phyloP scores from a whole-genome alignment of 2,113 vertebrate species.

The Corynorhinus townsendii region DNA sequence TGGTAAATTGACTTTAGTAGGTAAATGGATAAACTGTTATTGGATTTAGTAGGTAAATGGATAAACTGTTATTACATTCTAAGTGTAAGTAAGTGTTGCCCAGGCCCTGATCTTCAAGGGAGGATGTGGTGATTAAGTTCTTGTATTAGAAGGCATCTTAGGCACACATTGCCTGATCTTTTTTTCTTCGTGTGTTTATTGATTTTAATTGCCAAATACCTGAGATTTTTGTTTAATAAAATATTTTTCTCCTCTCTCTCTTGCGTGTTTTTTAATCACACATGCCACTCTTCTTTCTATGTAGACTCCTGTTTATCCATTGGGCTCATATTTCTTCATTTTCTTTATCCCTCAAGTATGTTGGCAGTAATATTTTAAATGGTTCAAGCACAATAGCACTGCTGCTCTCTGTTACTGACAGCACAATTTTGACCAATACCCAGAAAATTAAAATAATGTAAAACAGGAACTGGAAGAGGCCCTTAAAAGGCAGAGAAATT shows the following conservation, averaged over 20 bases:
- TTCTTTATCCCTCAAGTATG: not conserved
- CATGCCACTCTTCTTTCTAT: not conserved
- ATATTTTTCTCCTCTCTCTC: not conserved
- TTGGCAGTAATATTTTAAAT: not conserved
- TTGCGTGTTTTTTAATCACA: not conserved
- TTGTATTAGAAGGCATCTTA: not conserved
- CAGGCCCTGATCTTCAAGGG: not conserved
- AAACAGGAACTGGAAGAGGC: not conserved
- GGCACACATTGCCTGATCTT: not conserved
- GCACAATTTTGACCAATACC: conserved; percentile 16
- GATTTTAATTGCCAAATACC: not conserved
- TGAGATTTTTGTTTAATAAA: not conserved
- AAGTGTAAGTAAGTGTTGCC: not conserved
- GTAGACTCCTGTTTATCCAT: not conserved
- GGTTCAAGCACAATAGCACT: not conserved
- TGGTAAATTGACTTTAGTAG: not conserved
- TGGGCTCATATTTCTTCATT: not conserved
- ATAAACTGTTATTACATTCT: not conserved
- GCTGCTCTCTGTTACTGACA: not conserved
- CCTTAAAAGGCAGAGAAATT: not conserved
- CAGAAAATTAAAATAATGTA: not conserved
- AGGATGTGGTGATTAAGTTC: not conserved
- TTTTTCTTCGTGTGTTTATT: not conserved
- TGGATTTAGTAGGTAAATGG: not conserved
- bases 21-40: not conserved